Conservation (phyloP, 2,113 vertebrate species). For the Dromiciops gliroides region DNA sequence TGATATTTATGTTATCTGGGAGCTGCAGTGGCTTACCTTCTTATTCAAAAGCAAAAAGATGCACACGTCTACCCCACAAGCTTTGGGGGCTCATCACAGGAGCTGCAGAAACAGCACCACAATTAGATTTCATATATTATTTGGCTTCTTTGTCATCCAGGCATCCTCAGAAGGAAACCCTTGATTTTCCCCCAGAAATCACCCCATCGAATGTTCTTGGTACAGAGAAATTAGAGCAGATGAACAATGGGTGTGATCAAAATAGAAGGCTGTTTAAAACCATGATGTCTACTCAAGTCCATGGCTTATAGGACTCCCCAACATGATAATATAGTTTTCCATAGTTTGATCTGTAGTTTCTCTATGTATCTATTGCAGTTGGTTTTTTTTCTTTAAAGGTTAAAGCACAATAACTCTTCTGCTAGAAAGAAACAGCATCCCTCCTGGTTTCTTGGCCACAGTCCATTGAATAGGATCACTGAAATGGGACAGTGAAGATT, state of each 20-base stretch:
- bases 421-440: conserved; percentile 48
- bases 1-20: conserved; percentile 56
- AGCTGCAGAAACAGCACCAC: conserved; percentile 21
- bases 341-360: conserved; percentile 50
- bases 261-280: conserved; percentile 52
- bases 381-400: conserved; percentile 46
- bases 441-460: conserved; percentile 16
- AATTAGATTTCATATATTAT: conserved; percentile 32
- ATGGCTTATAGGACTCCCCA: conserved; percentile 41
- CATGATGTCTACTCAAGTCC: conserved; percentile 41
- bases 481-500: not conserved
- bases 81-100: conserved; percentile 34
- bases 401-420: conserved; percentile 8
- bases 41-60: conserved; percentile 50
- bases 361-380: conserved; percentile 10
- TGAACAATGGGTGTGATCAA: conserved; percentile 30
- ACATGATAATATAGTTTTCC: conserved; percentile 35
- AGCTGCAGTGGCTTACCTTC: conserved; percentile 41
- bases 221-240: conserved; percentile 38
- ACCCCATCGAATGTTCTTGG: conserved; percentile 35
- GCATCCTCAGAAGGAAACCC: conserved; percentile 36
- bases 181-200: conserved; percentile 48
- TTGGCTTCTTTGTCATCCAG: conserved; percentile 34
- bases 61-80: not conserved
- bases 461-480: conserved; percentile 34